These are phyloP conservation scores for Megalopta genalis DNA, from an alignment of 1,140 invertebrate genomes.

Conservation along the genomic window DNA sequence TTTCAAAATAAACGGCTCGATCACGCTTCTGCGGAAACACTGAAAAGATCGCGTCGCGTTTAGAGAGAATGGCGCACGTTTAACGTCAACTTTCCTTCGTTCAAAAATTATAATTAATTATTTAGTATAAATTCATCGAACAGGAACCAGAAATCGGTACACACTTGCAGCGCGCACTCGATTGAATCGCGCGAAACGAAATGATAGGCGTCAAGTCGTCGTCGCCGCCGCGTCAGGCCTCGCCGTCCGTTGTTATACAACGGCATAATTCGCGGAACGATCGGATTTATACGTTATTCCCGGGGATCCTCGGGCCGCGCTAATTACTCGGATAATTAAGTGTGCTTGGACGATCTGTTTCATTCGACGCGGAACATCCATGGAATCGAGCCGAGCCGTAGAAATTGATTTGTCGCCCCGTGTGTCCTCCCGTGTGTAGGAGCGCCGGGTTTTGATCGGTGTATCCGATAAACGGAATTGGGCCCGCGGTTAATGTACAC, in stretches of 20 bases:
- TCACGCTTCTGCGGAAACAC: too few relatives aligned
- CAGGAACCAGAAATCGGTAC: too few relatives aligned
- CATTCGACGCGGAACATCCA: background rate
- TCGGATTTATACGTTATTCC: constrained; percentile 12
- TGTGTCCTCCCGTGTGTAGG: too few relatives aligned
- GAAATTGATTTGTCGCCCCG: background rate
- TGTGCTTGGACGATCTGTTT: background rate
- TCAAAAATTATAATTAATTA: too few relatives aligned
- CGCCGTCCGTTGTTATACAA: background rate
- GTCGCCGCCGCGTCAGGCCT: background rate
- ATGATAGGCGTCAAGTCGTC: too few relatives aligned
- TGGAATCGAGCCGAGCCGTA: background rate
- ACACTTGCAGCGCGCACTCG: background rate
- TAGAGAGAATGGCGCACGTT: too few relatives aligned
- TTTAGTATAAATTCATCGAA: too few relatives aligned
- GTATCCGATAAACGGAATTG: background rate
- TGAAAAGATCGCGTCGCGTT: too few relatives aligned
- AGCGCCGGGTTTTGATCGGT: background rate
- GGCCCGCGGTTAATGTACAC: background rate
- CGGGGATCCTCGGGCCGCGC: background rate
- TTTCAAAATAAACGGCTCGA: too few relatives aligned
- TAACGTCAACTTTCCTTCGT: too few relatives aligned
- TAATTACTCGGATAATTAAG: constrained; percentile 29
- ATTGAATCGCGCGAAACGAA: too few relatives aligned
- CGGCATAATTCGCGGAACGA: background rate